Evolutionary conservation across 2,797 vertebrate species (phyloP), one percentile per base, ranked within the genome.

Genomic region (Leucoraja ocellata): DNA sequence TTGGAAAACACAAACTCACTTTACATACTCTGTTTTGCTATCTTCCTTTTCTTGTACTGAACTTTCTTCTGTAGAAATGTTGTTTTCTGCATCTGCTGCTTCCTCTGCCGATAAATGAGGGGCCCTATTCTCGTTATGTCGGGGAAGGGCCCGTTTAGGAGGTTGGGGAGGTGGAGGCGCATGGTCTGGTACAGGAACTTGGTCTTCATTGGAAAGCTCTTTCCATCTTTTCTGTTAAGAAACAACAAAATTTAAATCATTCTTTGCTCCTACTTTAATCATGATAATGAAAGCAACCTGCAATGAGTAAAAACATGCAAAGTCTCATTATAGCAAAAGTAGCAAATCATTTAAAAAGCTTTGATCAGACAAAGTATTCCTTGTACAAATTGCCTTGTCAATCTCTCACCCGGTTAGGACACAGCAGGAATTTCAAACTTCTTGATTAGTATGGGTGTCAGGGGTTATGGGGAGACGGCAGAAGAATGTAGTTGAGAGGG

Each of bases 101-200:
- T 96, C 95, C 93, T 95, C 95, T 84, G 84, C 96, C 94, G 97
- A 97, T 90, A 95, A 94, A 79, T 94, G 93, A 46, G 95, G 94
- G 93, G 95, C 94, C 73, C 95, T 97, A 95, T 95, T 97, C 90
- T 98, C 98, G 74, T 99, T 99, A 94, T 95, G 96, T 86, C 96
- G 96, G 95, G 97, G 97, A 94, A 94, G 96, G 94, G 94, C 96
- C 95, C 94, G 95, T 95, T 96, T 97, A 95, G 80, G 94, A 92
- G 93, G 95, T 95, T 93, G 95, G 94, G 32, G 95, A 61, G 97
- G 90, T 92, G 90, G 95, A 6, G 97, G 96, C 3, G 97, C 97
- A 93, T 96, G 97, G 94, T 98, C 97, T 0, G 96, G 96, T 93
- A 94, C 95, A 94, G 97, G 96, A 7, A 96, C 96, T 76, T 95